phyloP scores from a whole-genome alignment of 2,797 vertebrate genomes.

The Neosilurus hyrtlii region DNA sequence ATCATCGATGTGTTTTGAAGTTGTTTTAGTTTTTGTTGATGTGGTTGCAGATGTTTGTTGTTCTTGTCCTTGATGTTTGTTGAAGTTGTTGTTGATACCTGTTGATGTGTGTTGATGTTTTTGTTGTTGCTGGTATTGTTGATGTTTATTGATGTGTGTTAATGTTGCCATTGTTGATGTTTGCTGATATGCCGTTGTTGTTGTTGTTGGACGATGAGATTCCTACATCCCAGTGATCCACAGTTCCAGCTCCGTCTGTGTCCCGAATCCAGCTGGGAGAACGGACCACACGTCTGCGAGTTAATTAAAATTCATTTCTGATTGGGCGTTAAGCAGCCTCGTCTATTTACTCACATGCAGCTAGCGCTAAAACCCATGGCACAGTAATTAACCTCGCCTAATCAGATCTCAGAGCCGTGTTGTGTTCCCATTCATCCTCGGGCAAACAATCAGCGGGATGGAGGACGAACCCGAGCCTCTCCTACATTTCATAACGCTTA shows the following conservation, averaged over 20 bases:
- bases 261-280: conserved; percentile 68
- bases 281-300: conserved; percentile 67
- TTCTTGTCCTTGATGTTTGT: not conserved
- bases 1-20: too few relatives aligned
- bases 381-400: conserved; percentile 82
- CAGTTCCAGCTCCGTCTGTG: conserved; percentile 53
- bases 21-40: too few relatives aligned
- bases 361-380: conserved; percentile 77
- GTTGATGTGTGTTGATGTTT: not conserved
- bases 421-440: conserved; percentile 76
- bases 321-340: conserved; percentile 76
- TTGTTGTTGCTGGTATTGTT: not conserved
- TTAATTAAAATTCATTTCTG: conserved; percentile 82
- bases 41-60: not conserved
- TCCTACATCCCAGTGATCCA: not conserved
- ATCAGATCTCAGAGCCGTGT: conserved; percentile 77
- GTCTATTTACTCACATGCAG: conserved; percentile 81
- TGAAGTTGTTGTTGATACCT: not conserved
- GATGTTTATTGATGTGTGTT: not conserved
- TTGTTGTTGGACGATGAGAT: not conserved
- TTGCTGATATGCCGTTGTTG: not conserved
- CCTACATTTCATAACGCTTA: conserved; percentile 80
- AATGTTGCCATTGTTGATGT: not conserved
- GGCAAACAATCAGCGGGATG: conserved; percentile 74
- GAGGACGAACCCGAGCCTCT: conserved; percentile 72